Percentiles rank a stretch among this genome's conserved stretches.
Evolutionary conservation across 2,888 invertebrate genomes (phyloP).

Genomic region (Bursaphelenchus okinawaensis): DNA sequence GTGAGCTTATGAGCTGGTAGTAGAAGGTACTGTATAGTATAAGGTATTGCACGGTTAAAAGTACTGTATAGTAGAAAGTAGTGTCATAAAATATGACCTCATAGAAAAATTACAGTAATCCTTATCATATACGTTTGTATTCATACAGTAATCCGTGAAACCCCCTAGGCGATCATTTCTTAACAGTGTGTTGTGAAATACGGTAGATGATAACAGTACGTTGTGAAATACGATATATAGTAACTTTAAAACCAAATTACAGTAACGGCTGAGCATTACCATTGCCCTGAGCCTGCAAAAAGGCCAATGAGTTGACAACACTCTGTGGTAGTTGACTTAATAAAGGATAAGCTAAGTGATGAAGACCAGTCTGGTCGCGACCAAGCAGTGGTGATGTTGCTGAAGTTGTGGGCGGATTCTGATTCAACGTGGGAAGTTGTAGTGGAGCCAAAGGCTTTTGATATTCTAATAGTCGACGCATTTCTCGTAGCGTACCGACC

Average conservation of each 20-base stretch:
- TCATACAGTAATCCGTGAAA: no score
- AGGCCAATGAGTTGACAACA: neutral
- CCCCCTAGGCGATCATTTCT: no score
- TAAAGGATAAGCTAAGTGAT: neutral
- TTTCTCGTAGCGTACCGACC: conserved; percentile 1
- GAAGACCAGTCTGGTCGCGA: neutral
- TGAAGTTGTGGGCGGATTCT: neutral
- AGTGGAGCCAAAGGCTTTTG: neutral
- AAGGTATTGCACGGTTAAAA: no score
- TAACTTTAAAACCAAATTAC: neutral
- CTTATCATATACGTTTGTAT: no score
- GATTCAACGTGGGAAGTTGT: neutral
- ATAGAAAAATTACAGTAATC: no score
- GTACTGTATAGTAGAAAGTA: no score
- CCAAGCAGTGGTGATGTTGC: neutral
- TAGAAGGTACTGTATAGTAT: no score
- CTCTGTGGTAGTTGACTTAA: neutral
- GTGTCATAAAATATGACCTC: no score
- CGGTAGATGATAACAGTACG: neutral
- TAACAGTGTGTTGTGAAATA: no score
- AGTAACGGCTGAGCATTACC: neutral
- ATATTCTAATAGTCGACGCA: neutral
- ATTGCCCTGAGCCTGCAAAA: neutral
- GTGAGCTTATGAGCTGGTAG: no score
- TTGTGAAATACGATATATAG: neutral